phyloP scores from a whole-genome alignment of 30 jellyfish, hydroid and myxozoan species.

The Hydractinia echinata region DNA sequence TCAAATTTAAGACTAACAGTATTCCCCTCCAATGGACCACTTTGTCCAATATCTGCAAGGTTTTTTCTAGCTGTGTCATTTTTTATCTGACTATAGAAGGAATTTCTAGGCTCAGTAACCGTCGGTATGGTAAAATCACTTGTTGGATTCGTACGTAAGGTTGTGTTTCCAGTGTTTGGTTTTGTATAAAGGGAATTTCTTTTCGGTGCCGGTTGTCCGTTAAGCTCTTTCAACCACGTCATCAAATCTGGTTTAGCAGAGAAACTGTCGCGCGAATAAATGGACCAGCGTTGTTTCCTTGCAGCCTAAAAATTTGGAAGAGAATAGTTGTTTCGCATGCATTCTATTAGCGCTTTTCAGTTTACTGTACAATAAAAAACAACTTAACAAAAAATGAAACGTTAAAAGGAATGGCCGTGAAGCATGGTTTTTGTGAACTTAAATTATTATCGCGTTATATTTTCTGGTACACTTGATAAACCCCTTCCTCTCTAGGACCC shows the following conservation, averaged over 20 bases:
- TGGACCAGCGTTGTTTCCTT: slow-evolving; percentile 38
- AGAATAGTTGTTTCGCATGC: neutral
- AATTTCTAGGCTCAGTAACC: neutral
- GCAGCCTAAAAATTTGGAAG: slow-evolving; percentile 1
- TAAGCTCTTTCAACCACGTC: slow-evolving; percentile 37
- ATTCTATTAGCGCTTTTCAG: neutral
- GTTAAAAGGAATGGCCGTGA: too few species aligned
- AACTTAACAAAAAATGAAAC: too few species aligned
- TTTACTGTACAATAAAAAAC: too few species aligned
- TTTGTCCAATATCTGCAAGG: neutral
- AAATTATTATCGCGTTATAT: too few species aligned
- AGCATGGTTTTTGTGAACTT: too few species aligned
- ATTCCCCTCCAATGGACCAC: neutral
- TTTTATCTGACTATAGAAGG: neutral
- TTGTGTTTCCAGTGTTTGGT: neutral
- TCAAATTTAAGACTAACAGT: neutral
- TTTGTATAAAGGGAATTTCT: neutral
- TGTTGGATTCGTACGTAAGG: neutral
- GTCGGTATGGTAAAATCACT: neutral
- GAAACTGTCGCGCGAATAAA: slow-evolving; percentile 33
- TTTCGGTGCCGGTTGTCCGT: slow-evolving; percentile 15
- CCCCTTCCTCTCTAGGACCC: too few species aligned
- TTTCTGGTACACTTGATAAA: too few species aligned
- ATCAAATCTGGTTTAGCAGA: slow-evolving; percentile 31
- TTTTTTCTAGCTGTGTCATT: neutral